Conservation (phyloP, 2,888 invertebrate genomes). For the Endotricha flammealis region DNA sequence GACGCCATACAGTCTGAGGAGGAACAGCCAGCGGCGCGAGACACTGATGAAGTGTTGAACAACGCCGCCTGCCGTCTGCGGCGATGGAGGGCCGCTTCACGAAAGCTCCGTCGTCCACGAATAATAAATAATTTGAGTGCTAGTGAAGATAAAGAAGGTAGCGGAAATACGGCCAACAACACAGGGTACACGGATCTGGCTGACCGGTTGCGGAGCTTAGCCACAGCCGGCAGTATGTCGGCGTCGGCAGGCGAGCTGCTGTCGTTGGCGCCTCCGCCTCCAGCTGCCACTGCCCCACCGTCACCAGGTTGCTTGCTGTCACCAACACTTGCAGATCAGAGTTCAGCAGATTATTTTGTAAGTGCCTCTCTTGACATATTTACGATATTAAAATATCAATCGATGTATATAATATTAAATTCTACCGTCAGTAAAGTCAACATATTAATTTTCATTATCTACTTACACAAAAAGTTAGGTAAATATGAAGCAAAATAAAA, state of each 20-base stretch:
- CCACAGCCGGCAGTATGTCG: conserved; percentile 65
- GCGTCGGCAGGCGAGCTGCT: conserved; percentile 66
- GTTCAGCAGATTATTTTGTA: conserved; percentile 63
- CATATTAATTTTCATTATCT: too few relatives aligned
- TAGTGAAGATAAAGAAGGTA: conserved; percentile 43
- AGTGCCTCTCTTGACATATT: conserved; percentile 40
- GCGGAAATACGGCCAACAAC: conserved; percentile 32
- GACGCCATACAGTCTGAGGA: conserved; percentile 49
- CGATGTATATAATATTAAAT: too few relatives aligned
- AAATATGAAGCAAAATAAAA: too few relatives aligned
- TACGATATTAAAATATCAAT: too few relatives aligned
- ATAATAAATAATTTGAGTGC: conserved; percentile 70
- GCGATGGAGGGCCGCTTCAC: conserved; percentile 70
- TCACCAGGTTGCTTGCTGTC: conserved; percentile 68
- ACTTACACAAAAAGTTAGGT: too few relatives aligned
- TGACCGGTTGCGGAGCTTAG: conserved; percentile 62
- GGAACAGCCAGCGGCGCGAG: conserved; percentile 44
- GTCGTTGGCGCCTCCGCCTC: conserved; percentile 64
- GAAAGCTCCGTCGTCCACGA: conserved; percentile 66
- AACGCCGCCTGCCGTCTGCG: conserved; percentile 70
- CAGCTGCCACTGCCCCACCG: conserved; percentile 69
- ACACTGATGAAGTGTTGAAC: conserved; percentile 58
- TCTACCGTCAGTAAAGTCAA: too few relatives aligned
- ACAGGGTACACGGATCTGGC: conserved; percentile 67
- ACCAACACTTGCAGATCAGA: conserved; percentile 66